A percentile compares a stretch with the other conserved stretches of the same genome.
Evolutionary conservation across 2,888 invertebrate species (phyloP).

Genomic region (Bruchidius siliquastri): DNA sequence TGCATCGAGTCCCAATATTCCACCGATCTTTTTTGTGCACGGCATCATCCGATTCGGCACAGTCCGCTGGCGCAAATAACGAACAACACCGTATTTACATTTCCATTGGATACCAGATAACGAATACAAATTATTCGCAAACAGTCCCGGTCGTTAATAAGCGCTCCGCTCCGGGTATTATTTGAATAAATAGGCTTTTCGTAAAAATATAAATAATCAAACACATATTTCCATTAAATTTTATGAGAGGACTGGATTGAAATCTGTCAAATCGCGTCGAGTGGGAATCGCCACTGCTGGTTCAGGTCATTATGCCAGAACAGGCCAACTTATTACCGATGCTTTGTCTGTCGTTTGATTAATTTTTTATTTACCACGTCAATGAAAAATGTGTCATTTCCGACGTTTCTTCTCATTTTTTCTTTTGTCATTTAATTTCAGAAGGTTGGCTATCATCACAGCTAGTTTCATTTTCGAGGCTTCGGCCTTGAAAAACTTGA

Average conservation of each 20-base stretch:
- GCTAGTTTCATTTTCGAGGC: too few relatives aligned
- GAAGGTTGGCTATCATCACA: too few relatives aligned
- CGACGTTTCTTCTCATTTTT: too few relatives aligned
- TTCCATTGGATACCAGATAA: background rate
- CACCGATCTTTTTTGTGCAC: background rate
- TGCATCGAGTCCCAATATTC: background rate
- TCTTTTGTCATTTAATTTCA: too few relatives aligned
- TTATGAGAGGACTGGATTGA: constrained; percentile 1
- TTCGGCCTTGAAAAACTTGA: too few relatives aligned
- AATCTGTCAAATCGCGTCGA: background rate
- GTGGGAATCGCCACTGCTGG: background rate
- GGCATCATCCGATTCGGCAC: background rate
- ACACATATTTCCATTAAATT: constrained; percentile 14
- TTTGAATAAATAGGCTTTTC: constrained; percentile 10
- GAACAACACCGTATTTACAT: background rate
- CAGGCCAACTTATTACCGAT: background rate
- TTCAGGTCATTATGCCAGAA: background rate
- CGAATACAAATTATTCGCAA: constrained; percentile 3
- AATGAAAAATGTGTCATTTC: too few relatives aligned
- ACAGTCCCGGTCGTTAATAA: constrained; percentile 3
- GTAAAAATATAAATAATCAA: constrained; percentile 10
- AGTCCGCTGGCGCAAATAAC: background rate
- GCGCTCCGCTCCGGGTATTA: constrained; percentile 5
- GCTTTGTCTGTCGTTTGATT: background rate
- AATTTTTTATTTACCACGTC: background rate